A percentile compares a stretch with the other conserved stretches of the same genome.
phyloP scores from a whole-genome alignment of 2,888 invertebrate genomes.

The Meiosimyza decipiens region DNA sequence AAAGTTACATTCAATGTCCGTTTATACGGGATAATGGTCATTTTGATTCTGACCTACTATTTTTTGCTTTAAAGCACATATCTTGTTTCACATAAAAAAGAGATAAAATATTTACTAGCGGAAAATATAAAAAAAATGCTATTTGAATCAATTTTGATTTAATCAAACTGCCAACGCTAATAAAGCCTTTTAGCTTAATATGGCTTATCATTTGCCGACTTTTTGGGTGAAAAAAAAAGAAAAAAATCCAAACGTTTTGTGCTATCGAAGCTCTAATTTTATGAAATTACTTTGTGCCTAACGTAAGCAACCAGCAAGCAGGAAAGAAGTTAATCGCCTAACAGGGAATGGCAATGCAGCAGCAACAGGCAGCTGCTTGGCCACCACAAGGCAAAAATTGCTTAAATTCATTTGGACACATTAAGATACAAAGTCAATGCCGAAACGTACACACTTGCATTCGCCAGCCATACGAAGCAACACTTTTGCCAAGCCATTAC shows the following conservation, averaged over 20 bases:
- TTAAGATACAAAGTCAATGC: conserved; percentile 48
- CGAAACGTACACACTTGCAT: not conserved
- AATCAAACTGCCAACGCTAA: conserved; percentile 18
- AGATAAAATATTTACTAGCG: too few species aligned
- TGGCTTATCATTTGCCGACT: conserved; percentile 25
- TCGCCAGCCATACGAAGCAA: not conserved
- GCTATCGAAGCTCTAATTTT: conserved; percentile 10
- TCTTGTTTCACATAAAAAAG: too few species aligned
- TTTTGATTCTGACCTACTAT: too few species aligned
- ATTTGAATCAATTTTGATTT: too few species aligned
- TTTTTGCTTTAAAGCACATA: too few species aligned
- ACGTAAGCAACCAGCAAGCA: not conserved
- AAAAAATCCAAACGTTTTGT: too few species aligned
- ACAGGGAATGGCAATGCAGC: not conserved
- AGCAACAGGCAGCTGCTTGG: conserved; percentile 16
- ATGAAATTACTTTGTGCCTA: conserved; percentile 14
- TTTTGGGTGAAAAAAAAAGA: not conserved
- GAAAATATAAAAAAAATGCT: too few species aligned
- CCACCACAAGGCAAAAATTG: conserved; percentile 38
- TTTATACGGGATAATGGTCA: too few species aligned
- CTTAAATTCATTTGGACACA: conserved; percentile 56
- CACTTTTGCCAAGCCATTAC: conserved; percentile 6
- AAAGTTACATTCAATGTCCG: too few species aligned
- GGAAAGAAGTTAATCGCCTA: not conserved
- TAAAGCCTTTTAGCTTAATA: conserved; percentile 36